Percentiles rank a stretch among this genome's conserved stretches.
Conservation (phyloP, 2,113 vertebrate genomes). For the Camelus dromedarius region DNA sequence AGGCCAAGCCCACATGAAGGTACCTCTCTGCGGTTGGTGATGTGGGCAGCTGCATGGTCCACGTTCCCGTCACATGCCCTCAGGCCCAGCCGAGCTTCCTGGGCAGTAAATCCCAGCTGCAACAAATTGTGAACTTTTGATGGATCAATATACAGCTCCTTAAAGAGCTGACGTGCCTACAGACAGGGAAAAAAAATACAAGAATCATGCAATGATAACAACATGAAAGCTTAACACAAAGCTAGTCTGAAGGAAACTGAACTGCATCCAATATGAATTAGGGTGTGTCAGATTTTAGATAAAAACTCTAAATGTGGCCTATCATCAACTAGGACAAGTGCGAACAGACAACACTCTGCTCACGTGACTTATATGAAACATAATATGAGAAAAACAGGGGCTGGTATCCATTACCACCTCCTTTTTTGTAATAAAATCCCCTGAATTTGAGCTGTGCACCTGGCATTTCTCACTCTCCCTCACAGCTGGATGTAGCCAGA, state of each 20-base stretch:
- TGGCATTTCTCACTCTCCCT: neutral
- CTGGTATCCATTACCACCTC: accelerated
- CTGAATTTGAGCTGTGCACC: neutral
- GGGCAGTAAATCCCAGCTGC: slow-evolving; percentile 92
- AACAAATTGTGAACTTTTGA: slow-evolving; percentile 92
- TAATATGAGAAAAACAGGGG: neutral
- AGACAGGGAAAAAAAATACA: neutral
- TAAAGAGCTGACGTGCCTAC: slow-evolving; percentile 91
- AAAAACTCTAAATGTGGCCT: neutral
- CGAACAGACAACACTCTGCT: neutral
- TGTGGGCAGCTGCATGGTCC: slow-evolving; percentile 91
- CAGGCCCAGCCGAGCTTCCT: slow-evolving; percentile 95
- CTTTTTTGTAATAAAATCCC: neutral
- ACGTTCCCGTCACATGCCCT: slow-evolving; percentile 93
- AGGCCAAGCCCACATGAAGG: accelerated
- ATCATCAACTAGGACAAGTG: neutral
- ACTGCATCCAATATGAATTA: neutral
- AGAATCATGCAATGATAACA: accelerated
- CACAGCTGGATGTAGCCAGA: neutral
- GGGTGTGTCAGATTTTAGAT: neutral
- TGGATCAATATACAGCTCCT: slow-evolving; percentile 91
- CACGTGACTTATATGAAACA: accelerated
- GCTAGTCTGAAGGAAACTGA: neutral
- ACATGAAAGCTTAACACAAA: neutral
- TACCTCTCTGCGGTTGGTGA: slow-evolving; percentile 93